A percentile compares a stretch with the other conserved stretches of the same genome.
These are phyloP conservation scores for Agonopterix subpropinquella DNA, from an alignment of 2,888 invertebrate species.

Conservation along the genomic window DNA sequence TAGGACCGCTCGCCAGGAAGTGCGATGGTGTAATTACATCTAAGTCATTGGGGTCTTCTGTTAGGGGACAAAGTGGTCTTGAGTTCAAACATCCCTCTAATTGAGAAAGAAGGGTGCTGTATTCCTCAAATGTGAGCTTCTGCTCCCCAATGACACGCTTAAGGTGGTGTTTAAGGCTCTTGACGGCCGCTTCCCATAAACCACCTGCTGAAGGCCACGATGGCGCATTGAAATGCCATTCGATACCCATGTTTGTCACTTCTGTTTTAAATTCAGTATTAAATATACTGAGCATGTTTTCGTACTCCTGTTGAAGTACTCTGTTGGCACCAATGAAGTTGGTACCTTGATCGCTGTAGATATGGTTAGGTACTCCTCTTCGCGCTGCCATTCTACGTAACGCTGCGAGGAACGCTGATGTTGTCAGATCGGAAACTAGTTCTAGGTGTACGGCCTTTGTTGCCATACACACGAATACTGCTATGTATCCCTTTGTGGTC, in stretches of 20 bases:
- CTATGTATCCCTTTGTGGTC: too few species aligned
- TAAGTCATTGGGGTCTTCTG: conserved; percentile 12
- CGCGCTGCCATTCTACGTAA: too few species aligned
- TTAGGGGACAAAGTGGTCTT: conserved; percentile 11
- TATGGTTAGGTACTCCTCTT: too few species aligned
- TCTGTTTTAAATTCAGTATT: conserved; percentile 1
- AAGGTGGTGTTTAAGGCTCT: conserved; percentile 13
- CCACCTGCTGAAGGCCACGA: conserved; percentile 7
- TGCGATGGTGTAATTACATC: conserved; percentile 12
- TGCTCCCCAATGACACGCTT: conserved; percentile 10
- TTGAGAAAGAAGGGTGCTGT: conserved; percentile 11
- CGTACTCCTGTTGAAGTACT: conserved; percentile 5
- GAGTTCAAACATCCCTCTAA: conserved; percentile 17
- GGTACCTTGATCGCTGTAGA: too few species aligned
- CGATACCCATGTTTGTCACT: conserved; percentile 3
- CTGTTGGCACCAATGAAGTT: too few species aligned
- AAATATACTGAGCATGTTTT: not conserved
- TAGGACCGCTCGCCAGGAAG: conserved; percentile 9
- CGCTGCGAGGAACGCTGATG: too few species aligned
- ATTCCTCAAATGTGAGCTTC: conserved; percentile 13
- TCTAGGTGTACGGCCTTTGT: too few species aligned
- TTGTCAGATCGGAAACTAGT: too few species aligned
- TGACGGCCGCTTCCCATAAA: conserved; percentile 1
- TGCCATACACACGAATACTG: too few species aligned
- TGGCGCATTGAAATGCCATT: too few species aligned